These are phyloP conservation scores for Escarpia spicata DNA, from an alignment of 2,888 invertebrate species.

Conservation along the genomic window DNA sequence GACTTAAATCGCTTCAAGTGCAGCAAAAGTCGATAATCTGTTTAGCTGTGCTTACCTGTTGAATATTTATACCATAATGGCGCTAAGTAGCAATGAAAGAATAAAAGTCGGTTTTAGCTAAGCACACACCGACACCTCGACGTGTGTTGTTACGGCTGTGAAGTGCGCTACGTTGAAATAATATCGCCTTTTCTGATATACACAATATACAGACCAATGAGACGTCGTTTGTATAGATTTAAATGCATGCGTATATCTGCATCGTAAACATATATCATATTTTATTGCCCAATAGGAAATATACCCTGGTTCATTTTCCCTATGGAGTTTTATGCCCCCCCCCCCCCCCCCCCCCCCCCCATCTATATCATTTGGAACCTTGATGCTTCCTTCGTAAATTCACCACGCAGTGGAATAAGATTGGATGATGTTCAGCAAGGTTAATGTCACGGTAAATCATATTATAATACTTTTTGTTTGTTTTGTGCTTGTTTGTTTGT, in stretches of 20 bases:
- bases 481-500: too few species aligned
- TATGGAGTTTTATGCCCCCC: too few species aligned
- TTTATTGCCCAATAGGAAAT: too few species aligned
- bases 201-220: not conserved
- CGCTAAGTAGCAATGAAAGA: not conserved
- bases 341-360: too few species aligned
- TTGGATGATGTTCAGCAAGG: too few species aligned
- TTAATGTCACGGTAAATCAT: too few species aligned
- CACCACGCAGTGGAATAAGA: too few species aligned
- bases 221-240: not conserved
- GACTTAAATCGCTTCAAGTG: not conserved
- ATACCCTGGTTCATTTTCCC: too few species aligned
- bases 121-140: not conserved
- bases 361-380: too few species aligned
- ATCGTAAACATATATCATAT: not conserved
- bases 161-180: not conserved
- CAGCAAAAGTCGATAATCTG: slow-evolving; percentile 8
- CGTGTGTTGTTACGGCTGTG: not conserved
- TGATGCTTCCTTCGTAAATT: too few species aligned
- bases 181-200: not conserved
- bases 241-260: not conserved
- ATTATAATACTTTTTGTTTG: too few species aligned
- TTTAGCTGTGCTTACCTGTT: not conserved
- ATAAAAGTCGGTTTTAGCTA: not conserved
- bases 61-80: not conserved